Evolutionary conservation across 2,113 vertebrate species (phyloP).

Genomic region (Carettochelys insculpta): DNA sequence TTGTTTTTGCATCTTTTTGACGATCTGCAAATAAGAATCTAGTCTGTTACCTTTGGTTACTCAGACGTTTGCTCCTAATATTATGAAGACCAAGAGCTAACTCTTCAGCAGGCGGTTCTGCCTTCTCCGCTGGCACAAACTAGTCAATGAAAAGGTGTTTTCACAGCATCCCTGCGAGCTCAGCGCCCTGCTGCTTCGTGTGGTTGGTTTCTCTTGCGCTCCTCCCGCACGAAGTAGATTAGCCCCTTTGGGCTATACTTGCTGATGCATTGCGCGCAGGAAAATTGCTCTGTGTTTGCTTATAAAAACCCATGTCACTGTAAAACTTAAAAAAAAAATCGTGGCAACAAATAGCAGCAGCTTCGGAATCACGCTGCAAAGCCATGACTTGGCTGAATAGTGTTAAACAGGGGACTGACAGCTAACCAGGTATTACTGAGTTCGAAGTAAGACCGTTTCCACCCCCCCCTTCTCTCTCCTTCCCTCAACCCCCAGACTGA

Average conservation of each 20-base stretch:
- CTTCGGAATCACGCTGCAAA: conserved; percentile 43
- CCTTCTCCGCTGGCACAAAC: too few species aligned
- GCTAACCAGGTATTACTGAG: conserved; percentile 40
- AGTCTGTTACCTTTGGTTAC: conserved; percentile 21
- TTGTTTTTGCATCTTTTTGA: background rate
- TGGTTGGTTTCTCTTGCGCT: conserved; percentile 1
- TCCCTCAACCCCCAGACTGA: background rate
- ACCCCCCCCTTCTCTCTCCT: background rate
- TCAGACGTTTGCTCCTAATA: conserved; percentile 57
- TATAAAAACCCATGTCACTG: conserved; percentile 55
- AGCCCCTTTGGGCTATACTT: conserved; percentile 57
- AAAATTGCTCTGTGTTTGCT: conserved; percentile 68
- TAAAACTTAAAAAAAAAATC: conserved; percentile 26
- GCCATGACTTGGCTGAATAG: conserved; percentile 6
- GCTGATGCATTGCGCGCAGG: conserved; percentile 64
- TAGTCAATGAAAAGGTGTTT: conserved; percentile 47
- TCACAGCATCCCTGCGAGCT: background rate
- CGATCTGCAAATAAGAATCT: background rate
- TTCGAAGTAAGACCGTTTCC: background rate
- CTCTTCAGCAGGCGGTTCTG: background rate
- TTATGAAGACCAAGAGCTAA: conserved; percentile 20
- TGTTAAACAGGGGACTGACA: conserved; percentile 46
- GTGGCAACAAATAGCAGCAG: conserved; percentile 61
- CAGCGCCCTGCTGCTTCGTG: background rate
- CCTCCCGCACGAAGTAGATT: conserved; percentile 57